Conservation (phyloP, 2,113 vertebrate genomes). For the Gavialis gangeticus region DNA sequence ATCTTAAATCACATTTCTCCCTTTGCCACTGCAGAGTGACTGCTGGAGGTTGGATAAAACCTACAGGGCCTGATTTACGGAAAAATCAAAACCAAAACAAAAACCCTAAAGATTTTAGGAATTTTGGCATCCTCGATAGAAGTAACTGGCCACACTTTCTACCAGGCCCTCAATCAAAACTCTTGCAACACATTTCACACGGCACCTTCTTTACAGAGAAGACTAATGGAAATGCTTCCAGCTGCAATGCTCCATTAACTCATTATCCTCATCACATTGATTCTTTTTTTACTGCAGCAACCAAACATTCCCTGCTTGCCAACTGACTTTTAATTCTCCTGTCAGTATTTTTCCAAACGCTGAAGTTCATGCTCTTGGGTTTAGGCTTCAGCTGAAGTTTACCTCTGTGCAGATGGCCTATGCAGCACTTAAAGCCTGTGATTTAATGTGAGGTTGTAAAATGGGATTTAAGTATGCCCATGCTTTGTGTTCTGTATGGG, state of each 20-base stretch:
- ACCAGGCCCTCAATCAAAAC: slow-evolving; percentile 5
- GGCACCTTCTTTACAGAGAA: not conserved
- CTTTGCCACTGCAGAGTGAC: slow-evolving; percentile 1
- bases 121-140: not conserved
- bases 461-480: not conserved
- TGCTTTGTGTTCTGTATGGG: not conserved
- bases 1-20: not conserved
- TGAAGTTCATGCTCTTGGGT: not conserved
- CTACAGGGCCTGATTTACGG: not conserved
- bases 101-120: not conserved
- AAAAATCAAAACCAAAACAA: slow-evolving; percentile 13
- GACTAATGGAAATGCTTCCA: slow-evolving; percentile 1
- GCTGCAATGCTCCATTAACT: not conserved
- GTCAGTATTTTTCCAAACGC: not conserved
- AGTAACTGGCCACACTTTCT: not conserved
- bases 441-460: not conserved
- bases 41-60: slow-evolving; percentile 23
- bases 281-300: not conserved
- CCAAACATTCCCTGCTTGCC: not conserved
- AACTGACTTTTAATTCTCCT: not conserved
- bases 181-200: not conserved
- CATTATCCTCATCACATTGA: not conserved
- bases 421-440: not conserved
- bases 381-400: not conserved
- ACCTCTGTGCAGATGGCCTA: not conserved